Base-by-base conservation (phyloP, 2,797 vertebrate genomes). In the Cetoscarus ocellatus region DNA sequence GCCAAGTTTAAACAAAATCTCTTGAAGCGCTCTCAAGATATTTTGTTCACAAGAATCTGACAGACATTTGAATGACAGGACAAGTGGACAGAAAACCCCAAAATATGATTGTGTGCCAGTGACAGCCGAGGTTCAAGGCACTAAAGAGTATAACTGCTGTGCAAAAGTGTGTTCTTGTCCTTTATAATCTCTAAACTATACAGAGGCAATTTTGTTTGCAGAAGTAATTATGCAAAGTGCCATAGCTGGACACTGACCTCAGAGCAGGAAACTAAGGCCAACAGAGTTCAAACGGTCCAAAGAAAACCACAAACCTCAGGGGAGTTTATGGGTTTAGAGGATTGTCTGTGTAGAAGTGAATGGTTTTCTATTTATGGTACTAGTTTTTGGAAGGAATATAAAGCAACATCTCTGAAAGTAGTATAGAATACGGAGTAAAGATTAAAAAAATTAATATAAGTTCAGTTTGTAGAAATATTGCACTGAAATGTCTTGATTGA, bases 161-260 rank as follows among this genome's bases (percentile, higher is more conserved):
- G 2, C 27, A 27, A 27, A 27, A 27, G 27, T 27, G 27, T 27
- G 27, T 27, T 27, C 27, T 78, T 70, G 74, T 60, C 70, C 73
- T 77, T 67, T 52, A 73, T 86, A 72, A 82, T 71, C 78, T 55
- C 51, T 57, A 61, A 71, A 67, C 65, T 67, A 75, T 40, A 62
- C 67, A 79, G 60, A 73, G 27, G 67, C 13, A 68, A 64, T 79
- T 89, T 84, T 86, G 89, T 90, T 88, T 79, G 76, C 71, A 85
- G 53, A 82, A 77, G 83, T 78, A 80, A 90, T 85, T 82, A 86
- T 67, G 76, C 82, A 64, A 86, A 88, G 82, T 76, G 76, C 72
- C 70, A 43, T 52, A 70, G 78, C 85, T 77, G 81, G 86, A 87
- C 82, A 79, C 79, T 84, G 85, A 88, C 90, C 86, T 88, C 84